Conservation (phyloP, 2,888 invertebrate species). For the Ommatoiulus sabulosus region DNA sequence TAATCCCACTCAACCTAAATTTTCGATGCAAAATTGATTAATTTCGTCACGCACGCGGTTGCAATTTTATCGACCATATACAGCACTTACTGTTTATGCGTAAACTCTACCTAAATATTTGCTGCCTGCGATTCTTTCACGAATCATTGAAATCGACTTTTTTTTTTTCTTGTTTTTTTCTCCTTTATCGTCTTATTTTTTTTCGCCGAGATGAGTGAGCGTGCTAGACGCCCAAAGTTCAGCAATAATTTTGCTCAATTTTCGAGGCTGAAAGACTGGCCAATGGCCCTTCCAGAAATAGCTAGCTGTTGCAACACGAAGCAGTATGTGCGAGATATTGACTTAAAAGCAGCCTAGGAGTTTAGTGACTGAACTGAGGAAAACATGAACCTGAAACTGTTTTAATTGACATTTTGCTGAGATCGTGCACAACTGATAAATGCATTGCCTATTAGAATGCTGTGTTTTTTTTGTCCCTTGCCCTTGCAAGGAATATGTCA, state of each 20-base stretch:
- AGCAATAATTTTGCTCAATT: neutral
- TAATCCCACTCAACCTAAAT: too few species aligned
- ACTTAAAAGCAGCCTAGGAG: neutral
- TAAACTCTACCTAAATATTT: too few species aligned
- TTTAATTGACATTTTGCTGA: too few species aligned
- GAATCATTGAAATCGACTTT: too few species aligned
- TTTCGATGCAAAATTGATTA: too few species aligned
- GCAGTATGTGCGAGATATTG: neutral
- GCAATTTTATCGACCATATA: too few species aligned
- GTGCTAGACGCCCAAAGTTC: neutral
- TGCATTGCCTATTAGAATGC: neutral
- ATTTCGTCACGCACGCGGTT: too few species aligned
- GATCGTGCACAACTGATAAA: neutral
- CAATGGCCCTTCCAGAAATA: neutral
- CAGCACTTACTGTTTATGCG: too few species aligned
- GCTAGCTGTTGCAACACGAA: neutral
- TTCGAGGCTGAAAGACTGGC: neutral
- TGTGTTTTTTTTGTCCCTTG: neutral
- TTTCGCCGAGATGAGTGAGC: too few species aligned
- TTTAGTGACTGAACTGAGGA: neutral
- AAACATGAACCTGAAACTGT: neutral
- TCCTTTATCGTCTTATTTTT: too few species aligned
- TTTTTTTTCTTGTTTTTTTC: too few species aligned
- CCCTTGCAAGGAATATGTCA: neutral
- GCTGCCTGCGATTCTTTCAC: too few species aligned